These are phyloP conservation scores for Oxyteleia sp. DNA, from an alignment of 2,888 invertebrate genomes.

Conservation along the genomic window DNA sequence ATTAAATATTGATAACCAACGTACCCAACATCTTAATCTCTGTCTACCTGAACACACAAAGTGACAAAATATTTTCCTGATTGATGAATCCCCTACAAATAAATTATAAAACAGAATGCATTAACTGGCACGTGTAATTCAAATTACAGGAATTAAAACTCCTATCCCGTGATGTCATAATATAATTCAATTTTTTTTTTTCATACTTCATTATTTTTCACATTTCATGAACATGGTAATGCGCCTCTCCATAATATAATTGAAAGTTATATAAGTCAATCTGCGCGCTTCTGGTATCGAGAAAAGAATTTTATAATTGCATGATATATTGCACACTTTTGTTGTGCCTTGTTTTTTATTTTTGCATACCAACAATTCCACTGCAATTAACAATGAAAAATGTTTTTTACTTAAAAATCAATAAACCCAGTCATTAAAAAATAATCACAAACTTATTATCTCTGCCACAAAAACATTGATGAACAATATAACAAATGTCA, in stretches of 20 bases:
- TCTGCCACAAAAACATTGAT: too few relatives aligned
- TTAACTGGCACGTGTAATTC: slow-evolving; percentile 11
- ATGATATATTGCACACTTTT: slow-evolving; percentile 21
- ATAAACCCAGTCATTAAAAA: too few relatives aligned
- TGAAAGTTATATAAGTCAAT: slow-evolving; percentile 46
- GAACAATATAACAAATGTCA: too few relatives aligned
- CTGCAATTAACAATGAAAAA: slow-evolving; percentile 1
- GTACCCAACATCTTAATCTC: too few relatives aligned
- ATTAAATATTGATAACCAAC: too few relatives aligned
- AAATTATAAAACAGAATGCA: slow-evolving; percentile 15
- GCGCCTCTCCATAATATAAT: slow-evolving; percentile 25
- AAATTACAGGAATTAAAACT: slow-evolving; percentile 9
- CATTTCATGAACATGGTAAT: slow-evolving; percentile 39
- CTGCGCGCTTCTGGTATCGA: slow-evolving; percentile 35
- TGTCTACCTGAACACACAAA: too few relatives aligned
- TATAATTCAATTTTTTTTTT: slow-evolving; percentile 4
- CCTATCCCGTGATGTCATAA: too few relatives aligned
- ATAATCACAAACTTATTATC: too few relatives aligned
- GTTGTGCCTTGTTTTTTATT: slow-evolving; percentile 13
- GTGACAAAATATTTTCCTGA: too few relatives aligned
- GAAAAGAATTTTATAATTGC: slow-evolving; percentile 52
- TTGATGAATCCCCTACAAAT: too few relatives aligned
- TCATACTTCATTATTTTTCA: slow-evolving; percentile 47
- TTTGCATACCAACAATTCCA: background rate
- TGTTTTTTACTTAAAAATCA: slow-evolving; percentile 14